These are phyloP conservation scores for Felis chaus DNA, from an alignment of 2,113 vertebrate species.

Conservation along the genomic window DNA sequence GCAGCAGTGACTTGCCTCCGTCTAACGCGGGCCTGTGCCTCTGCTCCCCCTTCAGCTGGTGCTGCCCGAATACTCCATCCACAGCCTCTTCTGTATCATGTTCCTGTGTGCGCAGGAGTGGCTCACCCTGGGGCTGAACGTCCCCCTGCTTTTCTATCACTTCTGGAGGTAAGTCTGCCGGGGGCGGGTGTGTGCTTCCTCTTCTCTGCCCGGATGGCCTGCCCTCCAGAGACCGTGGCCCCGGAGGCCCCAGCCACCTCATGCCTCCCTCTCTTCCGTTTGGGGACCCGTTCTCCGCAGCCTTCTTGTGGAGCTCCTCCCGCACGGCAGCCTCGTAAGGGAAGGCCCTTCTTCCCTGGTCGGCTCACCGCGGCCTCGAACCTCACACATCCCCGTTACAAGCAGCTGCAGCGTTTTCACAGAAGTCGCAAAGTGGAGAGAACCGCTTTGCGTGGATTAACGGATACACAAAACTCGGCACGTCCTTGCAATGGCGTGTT, in stretches of 20 bases:
- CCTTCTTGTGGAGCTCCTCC: neutral
- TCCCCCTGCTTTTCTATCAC: constrained; percentile 97
- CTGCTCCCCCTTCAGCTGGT: constrained; percentile 89
- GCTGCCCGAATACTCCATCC: constrained; percentile 97
- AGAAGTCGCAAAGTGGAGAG: neutral
- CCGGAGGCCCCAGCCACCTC: neutral
- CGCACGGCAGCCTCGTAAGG: neutral
- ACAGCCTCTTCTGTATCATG: constrained; percentile 98
- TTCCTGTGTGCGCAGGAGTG: constrained; percentile 98
- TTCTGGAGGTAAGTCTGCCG: constrained; percentile 93
- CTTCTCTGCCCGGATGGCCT: neutral
- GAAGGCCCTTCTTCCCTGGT: neutral
- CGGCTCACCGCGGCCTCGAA: neutral
- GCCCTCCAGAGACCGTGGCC: neutral
- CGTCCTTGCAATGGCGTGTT: neutral
- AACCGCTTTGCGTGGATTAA: too few species aligned
- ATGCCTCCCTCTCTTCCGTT: neutral
- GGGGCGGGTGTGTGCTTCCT: neutral
- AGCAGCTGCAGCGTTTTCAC: too few species aligned
- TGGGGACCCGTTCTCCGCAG: too few species aligned
- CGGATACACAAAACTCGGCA: neutral
- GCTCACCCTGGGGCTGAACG: constrained; percentile 96
- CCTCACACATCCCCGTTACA: neutral
- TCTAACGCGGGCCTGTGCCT: neutral
- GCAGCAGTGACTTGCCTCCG: neutral